Base-by-base conservation (phyloP, 2,113 vertebrate species). In the Ctenomys sociabilis region DNA sequence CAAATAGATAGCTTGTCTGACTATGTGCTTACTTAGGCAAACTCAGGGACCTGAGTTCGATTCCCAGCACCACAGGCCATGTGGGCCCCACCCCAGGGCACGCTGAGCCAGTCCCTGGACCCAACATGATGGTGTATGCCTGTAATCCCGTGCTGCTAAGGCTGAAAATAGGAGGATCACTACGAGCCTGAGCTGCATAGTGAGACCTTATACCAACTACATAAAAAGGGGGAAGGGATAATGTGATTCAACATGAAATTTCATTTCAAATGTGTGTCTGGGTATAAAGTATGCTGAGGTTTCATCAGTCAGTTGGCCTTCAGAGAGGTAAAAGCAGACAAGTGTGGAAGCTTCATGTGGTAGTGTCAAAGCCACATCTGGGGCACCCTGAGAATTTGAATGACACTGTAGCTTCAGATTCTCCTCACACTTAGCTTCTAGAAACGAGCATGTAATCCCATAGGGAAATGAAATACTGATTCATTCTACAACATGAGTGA, bases 381-480 rank as follows among this genome's bases (percentile, higher is more conserved):
- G 30, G 24, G 21, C 54, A 83, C n/a, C 43, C 12, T 5, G 72
- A 91, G 61, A 19, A 40, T 77, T 37, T 88, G 8, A n/a, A 30
- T 57, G 45, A 54, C 17, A 52, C 40, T n/a, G 52, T 13, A 59
- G 52, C 40, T 91, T 66, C 68, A 88, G 22, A 30, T 90, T 37
- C 72, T 88, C 84, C 63, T 78, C 21, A n/a, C 30, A 70, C 4
- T 72, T 68, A 21, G 35, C 72, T 73, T 37, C 21, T 73, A 43
- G 9, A 43, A 37, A 73, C 21, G 32, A 24, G 7, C 59, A 57
- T 16, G 26, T 87, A 86, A 83, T 68, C 40, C 57, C 21, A 52
- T 70, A 96, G 68, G 87, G 35, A 52, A 86, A 66, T 75, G 57
- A 96, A 86, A 7, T 82, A 81, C 10, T 92, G 63, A 85, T 89